phyloP scores from a whole-genome alignment of 2,113 vertebrate species.

The Phaethon lepturus region DNA sequence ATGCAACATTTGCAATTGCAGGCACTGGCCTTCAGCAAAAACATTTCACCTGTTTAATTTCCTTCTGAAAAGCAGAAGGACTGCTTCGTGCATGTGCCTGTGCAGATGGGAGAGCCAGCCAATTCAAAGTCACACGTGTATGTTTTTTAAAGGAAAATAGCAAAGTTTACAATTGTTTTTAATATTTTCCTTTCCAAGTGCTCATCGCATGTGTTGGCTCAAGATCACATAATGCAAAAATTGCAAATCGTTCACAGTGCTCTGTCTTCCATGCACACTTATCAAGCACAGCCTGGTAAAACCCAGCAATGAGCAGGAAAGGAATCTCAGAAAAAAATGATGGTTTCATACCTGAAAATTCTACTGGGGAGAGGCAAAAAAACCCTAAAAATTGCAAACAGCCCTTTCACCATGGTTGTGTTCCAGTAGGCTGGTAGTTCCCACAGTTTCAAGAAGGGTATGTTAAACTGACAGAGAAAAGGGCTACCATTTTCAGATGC shows the following conservation, averaged over 20 bases:
- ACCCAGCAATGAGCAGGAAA: background rate
- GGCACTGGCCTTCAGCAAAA: background rate
- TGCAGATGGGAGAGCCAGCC: background rate
- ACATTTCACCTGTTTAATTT: background rate
- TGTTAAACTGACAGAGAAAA: slow-evolving; percentile 9
- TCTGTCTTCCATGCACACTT: background rate
- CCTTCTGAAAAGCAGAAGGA: background rate
- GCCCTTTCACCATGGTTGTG: background rate
- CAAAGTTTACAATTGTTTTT: slow-evolving; percentile 6
- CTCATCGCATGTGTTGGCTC: background rate
- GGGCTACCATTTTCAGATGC: background rate
- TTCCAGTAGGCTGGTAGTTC: background rate
- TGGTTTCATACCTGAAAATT: background rate
- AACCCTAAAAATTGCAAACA: background rate
- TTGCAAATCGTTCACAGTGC: background rate
- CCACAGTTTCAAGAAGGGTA: background rate
- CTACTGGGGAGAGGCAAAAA: background rate
- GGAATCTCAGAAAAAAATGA: background rate
- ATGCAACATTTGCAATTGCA: background rate
- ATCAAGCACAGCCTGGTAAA: background rate
- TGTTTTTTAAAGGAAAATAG: background rate
- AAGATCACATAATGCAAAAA: slow-evolving; percentile 19
- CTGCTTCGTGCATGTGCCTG: background rate
- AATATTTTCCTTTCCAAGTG: slow-evolving; percentile 21
- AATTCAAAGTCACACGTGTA: background rate